Percentiles rank a stretch among this genome's conserved stretches.
Evolutionary conservation across 2,888 invertebrate genomes (phyloP).

Genomic region (Cerastis leucographa): DNA sequence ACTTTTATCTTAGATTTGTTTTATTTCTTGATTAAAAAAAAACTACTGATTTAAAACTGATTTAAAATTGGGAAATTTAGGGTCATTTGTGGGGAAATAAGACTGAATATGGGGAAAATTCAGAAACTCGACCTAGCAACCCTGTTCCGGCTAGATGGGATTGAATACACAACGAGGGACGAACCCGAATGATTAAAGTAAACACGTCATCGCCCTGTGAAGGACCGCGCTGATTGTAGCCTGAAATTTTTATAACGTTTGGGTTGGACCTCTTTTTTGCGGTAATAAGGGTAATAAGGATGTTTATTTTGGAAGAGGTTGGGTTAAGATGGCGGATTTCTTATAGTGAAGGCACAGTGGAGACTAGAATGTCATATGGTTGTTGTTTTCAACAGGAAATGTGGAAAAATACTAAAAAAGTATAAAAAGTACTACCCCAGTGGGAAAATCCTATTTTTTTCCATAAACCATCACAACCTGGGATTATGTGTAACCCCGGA

Average conservation of each 20-base stretch:
- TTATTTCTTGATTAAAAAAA: neutral
- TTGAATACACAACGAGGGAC: constrained; percentile 73
- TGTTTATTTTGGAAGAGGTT: constrained; percentile 25
- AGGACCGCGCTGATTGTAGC: constrained; percentile 71
- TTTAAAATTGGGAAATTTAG: neutral
- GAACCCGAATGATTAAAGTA: constrained; percentile 74
- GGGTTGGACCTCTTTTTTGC: constrained; percentile 59
- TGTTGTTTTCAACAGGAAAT: too few relatives aligned
- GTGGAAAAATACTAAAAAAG: too few relatives aligned
- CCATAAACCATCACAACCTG: too few relatives aligned
- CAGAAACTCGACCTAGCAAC: neutral
- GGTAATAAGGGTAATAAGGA: constrained; percentile 44
- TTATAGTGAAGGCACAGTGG: too few relatives aligned
- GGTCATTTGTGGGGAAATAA: neutral
- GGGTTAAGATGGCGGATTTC: constrained; percentile 23
- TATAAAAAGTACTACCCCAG: too few relatives aligned
- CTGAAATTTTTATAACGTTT: constrained; percentile 73
- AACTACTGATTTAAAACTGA: too few relatives aligned
- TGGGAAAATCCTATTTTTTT: too few relatives aligned
- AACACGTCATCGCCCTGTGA: constrained; percentile 70
- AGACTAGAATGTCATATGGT: neutral
- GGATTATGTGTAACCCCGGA: neutral
- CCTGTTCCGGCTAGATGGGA: constrained; percentile 55
- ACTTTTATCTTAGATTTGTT: neutral
- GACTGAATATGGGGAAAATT: neutral